Evolutionary conservation across 2,113 vertebrate species (phyloP).

Genomic region (Dicaeum eximium): DNA sequence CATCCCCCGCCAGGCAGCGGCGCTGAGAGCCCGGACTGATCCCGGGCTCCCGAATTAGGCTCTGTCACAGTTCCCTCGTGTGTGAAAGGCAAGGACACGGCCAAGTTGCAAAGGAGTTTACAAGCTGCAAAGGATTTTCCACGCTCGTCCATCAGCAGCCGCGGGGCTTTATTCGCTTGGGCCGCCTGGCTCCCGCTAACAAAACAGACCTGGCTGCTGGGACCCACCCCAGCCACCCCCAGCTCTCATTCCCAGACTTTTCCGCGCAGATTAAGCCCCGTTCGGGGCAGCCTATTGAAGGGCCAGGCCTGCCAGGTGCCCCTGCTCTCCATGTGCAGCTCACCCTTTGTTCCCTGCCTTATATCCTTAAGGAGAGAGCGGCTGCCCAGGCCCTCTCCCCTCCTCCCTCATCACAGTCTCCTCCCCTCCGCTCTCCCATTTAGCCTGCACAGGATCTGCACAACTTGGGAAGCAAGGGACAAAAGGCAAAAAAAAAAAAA

Average conservation of each 20-base stretch:
- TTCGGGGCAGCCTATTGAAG: background rate
- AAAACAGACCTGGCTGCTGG: background rate
- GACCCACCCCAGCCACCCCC: background rate
- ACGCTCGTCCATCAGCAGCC: background rate
- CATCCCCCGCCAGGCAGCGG: accelerated
- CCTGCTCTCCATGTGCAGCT: slow-evolving; percentile 9
- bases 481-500: background rate
- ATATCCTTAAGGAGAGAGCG: background rate
- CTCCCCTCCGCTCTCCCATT: slow-evolving; percentile 19
- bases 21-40: accelerated
- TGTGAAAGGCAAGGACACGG: background rate
- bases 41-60: accelerated
- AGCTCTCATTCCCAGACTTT: background rate
- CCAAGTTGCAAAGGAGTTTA: background rate
- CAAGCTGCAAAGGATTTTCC: background rate
- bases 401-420: slow-evolving; percentile 29
- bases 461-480: slow-evolving; percentile 11
- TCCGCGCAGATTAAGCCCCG: background rate
- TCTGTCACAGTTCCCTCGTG: background rate
- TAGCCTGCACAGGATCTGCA: background rate
- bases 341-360: slow-evolving; percentile 52
- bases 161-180: background rate
- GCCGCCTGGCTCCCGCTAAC: background rate
- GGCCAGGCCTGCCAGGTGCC: slow-evolving; percentile 38
- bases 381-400: slow-evolving; percentile 1